Evolutionary conservation across 1,140 invertebrate species (phyloP), one percentile per base, ranked within the genome.

Genomic region (Halictus rubicundus): DNA sequence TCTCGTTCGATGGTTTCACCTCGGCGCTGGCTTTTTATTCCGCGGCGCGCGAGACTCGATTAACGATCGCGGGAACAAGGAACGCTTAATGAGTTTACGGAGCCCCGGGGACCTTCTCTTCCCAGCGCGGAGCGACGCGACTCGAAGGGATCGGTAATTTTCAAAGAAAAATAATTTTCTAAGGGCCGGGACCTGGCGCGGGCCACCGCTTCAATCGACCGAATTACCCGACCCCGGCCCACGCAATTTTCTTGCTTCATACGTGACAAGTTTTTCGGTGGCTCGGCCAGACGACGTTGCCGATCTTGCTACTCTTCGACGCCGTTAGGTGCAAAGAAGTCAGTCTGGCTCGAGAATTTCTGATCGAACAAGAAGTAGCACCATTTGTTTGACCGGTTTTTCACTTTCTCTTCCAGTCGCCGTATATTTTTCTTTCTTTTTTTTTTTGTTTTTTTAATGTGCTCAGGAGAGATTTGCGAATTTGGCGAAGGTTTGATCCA

Each of bases 141-240:
- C 87, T 85, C 84, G 83, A 80, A 87, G 81, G 88, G 87, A 89
- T 85, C 84, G 89, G 88, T 91, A 84, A 91, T 92, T 91, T 91
- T 92, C 88, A 92, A 92, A 90, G 90, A 91, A 91, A 91, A 90
- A 91, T 91, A 90, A 92, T 91, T 92, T 91, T 90, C 90, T 91
- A 91, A 90, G 88, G 89, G 83, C 87, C 86, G 80, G 88, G 66
- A 78, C 27, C 57, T 63, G 73, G 32, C 59, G 23, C 46, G 54
- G 42, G 77, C 68, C 68, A 54, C 49, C 78, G 68, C 54, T 78
- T 85, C 73, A 70, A 86, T 82, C 80, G 57, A 27, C 71, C 14
- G 49, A 84, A 80, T 84, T 85, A 73, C 77, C 72, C 42, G 57
- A 39, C 65, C 78, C 42, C 12, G 70, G 21, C 54, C 39, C 70